A percentile compares a stretch with the other conserved stretches of the same genome.
phyloP scores from a whole-genome alignment of 2,113 vertebrate genomes.

The Hippocampus barbouri region DNA sequence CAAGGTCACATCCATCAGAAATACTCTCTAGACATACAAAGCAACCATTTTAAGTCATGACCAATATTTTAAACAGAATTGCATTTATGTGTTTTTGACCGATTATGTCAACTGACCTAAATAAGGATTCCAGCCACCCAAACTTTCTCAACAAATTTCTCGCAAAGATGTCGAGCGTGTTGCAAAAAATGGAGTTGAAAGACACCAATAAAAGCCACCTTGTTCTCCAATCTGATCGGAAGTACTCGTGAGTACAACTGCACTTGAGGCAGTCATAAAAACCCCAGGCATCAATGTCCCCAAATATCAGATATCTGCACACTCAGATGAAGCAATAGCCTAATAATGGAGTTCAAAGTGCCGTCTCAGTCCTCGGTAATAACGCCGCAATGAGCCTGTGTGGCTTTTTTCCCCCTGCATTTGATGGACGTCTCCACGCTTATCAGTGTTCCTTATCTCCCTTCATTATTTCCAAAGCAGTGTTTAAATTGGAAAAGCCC shows the following conservation, averaged over 20 bases:
- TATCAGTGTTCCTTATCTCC: slow-evolving; percentile 68
- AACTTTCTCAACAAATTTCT: neutral
- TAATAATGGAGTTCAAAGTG: slow-evolving; percentile 30
- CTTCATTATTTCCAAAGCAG: slow-evolving; percentile 73
- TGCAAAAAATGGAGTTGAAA: neutral
- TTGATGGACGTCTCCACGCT: slow-evolving; percentile 69
- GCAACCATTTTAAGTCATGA: no score
- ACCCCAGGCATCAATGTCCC: slow-evolving; percentile 1
- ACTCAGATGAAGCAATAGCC: slow-evolving; percentile 31
- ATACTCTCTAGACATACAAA: no score
- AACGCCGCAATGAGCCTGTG: slow-evolving; percentile 37
- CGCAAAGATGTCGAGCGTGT: neutral
- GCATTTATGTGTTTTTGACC: no score
- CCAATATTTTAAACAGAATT: no score
- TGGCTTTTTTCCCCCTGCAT: slow-evolving; percentile 56
- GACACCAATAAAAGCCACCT: neutral
- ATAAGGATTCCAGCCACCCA: no score
- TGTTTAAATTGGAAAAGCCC: slow-evolving; percentile 73
- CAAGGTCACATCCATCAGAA: no score
- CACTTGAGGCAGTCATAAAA: slow-evolving; percentile 6
- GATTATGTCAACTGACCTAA: no score
- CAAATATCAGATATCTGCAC: slow-evolving; percentile 8
- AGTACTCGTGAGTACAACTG: neutral
- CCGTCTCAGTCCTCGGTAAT: slow-evolving; percentile 19
- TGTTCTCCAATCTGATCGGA: neutral